A percentile compares a stretch with the other conserved stretches of the same genome.
Evolutionary conservation across 2,888 invertebrate genomes (phyloP).

Genomic region (Furcula furcula): DNA sequence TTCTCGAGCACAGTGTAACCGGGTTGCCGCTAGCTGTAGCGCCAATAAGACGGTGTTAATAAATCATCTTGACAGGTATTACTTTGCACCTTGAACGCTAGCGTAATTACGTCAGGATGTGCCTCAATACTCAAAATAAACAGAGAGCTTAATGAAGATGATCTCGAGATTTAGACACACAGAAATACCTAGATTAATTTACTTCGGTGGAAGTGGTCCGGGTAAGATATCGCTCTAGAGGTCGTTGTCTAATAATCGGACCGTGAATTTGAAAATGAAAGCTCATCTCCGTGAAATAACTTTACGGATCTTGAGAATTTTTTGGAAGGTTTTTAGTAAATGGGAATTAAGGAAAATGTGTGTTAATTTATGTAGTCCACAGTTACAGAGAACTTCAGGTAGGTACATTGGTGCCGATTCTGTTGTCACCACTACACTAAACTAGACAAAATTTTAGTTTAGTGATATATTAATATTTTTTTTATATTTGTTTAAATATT

Average conservation of each 20-base stretch:
- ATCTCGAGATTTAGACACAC: conserved; percentile 5
- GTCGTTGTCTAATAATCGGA: neutral
- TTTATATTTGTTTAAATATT: too few relatives aligned
- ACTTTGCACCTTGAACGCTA: conserved; percentile 58
- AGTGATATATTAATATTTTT: too few relatives aligned
- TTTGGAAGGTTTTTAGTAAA: too few relatives aligned
- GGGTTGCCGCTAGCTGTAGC: conserved; percentile 24
- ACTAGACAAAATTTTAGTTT: too few relatives aligned
- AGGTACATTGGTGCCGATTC: too few relatives aligned
- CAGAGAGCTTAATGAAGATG: conserved; percentile 30
- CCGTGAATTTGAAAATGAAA: neutral
- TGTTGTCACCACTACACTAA: too few relatives aligned
- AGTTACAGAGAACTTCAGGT: too few relatives aligned
- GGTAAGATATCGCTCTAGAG: neutral
- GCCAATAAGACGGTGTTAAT: conserved; percentile 61
- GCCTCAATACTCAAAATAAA: conserved; percentile 46
- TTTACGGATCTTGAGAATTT: neutral
- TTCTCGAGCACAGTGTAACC: conserved; percentile 20
- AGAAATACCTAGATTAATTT: conserved; percentile 3
- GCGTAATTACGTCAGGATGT: conserved; percentile 52
- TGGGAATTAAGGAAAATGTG: too few relatives aligned
- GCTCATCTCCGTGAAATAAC: neutral
- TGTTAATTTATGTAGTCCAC: too few relatives aligned
- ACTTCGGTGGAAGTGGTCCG: neutral
- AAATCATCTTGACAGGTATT: conserved; percentile 78